Evolutionary conservation across 2,888 invertebrate genomes (phyloP).

Genomic region (Tenthredo scrophulariae): DNA sequence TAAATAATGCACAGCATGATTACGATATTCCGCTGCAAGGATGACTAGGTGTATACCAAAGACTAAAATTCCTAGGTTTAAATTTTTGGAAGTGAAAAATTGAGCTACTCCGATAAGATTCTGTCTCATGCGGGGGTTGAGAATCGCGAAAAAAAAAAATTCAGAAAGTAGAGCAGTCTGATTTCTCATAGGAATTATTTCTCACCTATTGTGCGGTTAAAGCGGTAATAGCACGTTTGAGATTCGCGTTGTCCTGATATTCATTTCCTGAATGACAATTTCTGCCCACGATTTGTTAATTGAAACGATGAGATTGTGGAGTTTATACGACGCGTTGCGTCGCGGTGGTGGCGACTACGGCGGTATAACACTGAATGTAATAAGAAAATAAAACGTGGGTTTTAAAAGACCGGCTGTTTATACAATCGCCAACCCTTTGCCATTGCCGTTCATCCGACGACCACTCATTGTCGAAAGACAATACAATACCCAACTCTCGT

Average conservation of each 20-base stretch:
- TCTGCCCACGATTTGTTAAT: conserved; percentile 60
- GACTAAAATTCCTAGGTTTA: too few relatives aligned
- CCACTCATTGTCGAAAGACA: conserved; percentile 15
- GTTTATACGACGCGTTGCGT: background rate
- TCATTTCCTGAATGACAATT: conserved; percentile 60
- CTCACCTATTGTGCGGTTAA: too few relatives aligned
- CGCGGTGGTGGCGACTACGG: background rate
- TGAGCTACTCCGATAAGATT: too few relatives aligned
- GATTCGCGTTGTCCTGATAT: conserved; percentile 53
- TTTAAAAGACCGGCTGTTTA: conserved; percentile 23
- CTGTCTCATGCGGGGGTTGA: background rate
- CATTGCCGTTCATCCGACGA: background rate
- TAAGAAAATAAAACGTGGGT: conserved; percentile 14
- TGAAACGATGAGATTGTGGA: conserved; percentile 56
- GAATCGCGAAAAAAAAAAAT: background rate
- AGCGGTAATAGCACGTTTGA: background rate
- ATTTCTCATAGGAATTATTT: too few relatives aligned
- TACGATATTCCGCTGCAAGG: too few relatives aligned
- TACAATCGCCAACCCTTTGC: conserved; percentile 12
- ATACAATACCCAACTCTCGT: conserved; percentile 13
- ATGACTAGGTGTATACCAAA: too few relatives aligned
- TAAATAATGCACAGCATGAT: too few relatives aligned
- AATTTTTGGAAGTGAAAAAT: too few relatives aligned
- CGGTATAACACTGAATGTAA: background rate
- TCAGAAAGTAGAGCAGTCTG: background rate